These are phyloP conservation scores for Lepus europaeus DNA, from an alignment of 2,113 vertebrate genomes.

Conservation along the genomic window DNA sequence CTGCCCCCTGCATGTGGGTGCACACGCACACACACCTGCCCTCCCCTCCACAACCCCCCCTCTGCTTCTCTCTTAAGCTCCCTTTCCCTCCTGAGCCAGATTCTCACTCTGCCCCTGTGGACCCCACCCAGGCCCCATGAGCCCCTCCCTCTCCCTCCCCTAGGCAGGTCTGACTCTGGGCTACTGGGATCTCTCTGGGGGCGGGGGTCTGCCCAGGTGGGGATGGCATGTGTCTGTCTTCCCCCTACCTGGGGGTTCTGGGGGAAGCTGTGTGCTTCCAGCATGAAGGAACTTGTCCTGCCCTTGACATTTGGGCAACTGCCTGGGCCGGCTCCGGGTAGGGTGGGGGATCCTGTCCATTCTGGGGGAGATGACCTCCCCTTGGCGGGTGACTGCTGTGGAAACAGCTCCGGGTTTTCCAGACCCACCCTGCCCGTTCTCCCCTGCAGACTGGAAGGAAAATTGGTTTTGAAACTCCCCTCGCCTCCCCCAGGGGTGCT, in stretches of 20 bases:
- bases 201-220: neutral
- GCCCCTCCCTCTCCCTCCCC: neutral
- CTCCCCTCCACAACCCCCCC: neutral
- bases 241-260: neutral
- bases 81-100: neutral
- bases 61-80: neutral
- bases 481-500: neutral
- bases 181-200: neutral
- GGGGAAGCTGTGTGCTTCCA: neutral
- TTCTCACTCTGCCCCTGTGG: constrained; percentile 5
- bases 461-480: neutral
- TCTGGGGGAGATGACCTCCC: neutral
- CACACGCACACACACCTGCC: neutral
- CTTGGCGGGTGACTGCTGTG: neutral
- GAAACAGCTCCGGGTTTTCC: constrained; percentile 58
- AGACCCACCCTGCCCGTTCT: neutral
- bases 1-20: too few relatives aligned
- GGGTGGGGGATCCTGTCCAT: neutral
- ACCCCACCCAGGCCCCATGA: neutral
- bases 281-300: neutral
- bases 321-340: too few relatives aligned
- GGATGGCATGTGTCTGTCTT: neutral
- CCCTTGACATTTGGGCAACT: neutral
- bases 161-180: neutral
- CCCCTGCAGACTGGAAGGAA: neutral